Percentiles rank a stretch among this genome's conserved stretches.
These are phyloP conservation scores for Synanceia verrucosa DNA, from an alignment of 2,797 vertebrate species.

Conservation along the genomic window DNA sequence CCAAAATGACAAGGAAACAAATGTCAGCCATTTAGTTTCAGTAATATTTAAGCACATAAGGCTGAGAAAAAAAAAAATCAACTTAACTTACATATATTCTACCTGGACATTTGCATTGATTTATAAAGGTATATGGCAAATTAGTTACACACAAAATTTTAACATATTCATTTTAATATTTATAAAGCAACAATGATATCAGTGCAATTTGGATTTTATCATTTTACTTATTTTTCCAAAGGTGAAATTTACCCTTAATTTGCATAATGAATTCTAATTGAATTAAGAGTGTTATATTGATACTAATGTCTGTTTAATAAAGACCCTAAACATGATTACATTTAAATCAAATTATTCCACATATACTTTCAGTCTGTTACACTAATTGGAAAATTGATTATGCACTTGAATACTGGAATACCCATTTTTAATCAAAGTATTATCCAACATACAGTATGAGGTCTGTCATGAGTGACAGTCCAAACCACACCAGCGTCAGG, in stretches of 20 bases:
- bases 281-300: conserved; percentile 81
- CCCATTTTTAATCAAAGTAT: neutral
- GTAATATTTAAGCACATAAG: neutral
- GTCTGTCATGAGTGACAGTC: neutral
- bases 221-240: neutral
- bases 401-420: neutral
- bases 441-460: conserved; percentile 2
- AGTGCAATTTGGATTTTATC: neutral
- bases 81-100: neutral
- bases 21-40: neutral
- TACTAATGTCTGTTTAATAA: conserved; percentile 62
- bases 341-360: neutral
- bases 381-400: neutral
- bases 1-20: conserved; percentile 11
- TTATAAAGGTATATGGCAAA: neutral
- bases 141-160: no score
- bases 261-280: conserved; percentile 50
- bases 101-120: neutral
- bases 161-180: neutral
- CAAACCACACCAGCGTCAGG: conserved; percentile 38
- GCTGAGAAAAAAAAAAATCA: neutral
- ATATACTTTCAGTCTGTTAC: neutral
- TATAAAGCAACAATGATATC: neutral
- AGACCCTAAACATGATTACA: neutral
- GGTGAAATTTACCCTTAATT: neutral